Evolutionary conservation across 2,113 vertebrate species (phyloP), one percentile per base, ranked within the genome.

Genomic region (Forbesichthys papilliferus): DNA sequence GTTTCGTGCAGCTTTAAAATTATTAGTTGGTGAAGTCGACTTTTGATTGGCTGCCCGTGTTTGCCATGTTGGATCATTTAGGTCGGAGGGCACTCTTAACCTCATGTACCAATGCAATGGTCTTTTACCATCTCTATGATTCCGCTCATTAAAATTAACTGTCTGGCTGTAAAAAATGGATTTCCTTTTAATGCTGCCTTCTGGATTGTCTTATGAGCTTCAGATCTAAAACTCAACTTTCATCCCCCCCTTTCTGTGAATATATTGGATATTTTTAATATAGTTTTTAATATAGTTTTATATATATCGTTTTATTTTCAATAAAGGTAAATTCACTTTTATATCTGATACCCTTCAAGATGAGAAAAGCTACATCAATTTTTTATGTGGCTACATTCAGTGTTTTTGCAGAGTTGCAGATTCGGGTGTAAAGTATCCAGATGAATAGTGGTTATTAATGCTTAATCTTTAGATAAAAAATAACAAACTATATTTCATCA

Each of bases 141-240:
- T 85, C 78, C 16, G 79, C 87, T 92, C 91, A 90, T 93, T 93
- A 92, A 92, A 93, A 91, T 90, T 93, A 90, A 92, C 90, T 89
- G 86, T 91, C 75, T 80, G 79, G 90, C 86, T 88, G 87, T 92
- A 91, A 92, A 93, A 91, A 89, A 86, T 84, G 68, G 80, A 91
- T 92, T 91, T 88, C 79, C 81, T 78, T 87, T 89, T 90, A 86
- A 90, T 90, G 84, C 85, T 82, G 77, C 87, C 83, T 82, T 89
- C 84, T 90, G 86, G 89, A 91, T 91, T 88, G 82, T 86, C 82
- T 88, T 78, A 86, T 87, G 78, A 49, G 70, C 80, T 80, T 68
- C 61, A 79, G 77, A 86, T 87, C 74, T 66, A 42, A 74, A 67
- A 54, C 69, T 27, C 71, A 47, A 36, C 73, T 54, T 66, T 73